Conservation (phyloP, 2,888 invertebrate genomes). For the Rhamnusium bicolor region DNA sequence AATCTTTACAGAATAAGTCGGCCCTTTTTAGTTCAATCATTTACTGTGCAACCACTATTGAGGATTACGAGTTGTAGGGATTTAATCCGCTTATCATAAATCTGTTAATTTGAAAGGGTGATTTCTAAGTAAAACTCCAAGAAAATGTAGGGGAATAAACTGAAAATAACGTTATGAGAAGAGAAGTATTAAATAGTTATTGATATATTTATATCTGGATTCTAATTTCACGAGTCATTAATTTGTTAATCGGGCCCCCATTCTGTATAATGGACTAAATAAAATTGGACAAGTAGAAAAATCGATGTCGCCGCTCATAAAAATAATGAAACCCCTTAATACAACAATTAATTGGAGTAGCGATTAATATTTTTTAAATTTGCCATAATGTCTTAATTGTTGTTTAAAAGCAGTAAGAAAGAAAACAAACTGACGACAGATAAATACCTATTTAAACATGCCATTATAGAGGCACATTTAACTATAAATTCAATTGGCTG, state of each 20-base stretch:
- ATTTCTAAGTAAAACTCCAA: conserved; percentile 20
- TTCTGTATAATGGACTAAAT: neutral
- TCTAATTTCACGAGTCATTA: neutral
- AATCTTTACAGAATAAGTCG: conserved; percentile 25
- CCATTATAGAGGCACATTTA: too few species aligned
- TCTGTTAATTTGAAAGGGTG: conserved; percentile 28
- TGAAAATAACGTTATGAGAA: neutral
- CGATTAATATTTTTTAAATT: too few species aligned
- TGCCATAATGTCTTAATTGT: too few species aligned
- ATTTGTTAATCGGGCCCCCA: neutral
- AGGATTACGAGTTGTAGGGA: conserved; percentile 7
- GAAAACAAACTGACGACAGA: too few species aligned
- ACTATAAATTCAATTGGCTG: too few species aligned
- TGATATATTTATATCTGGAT: neutral
- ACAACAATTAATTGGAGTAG: too few species aligned
- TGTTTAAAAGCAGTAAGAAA: too few species aligned
- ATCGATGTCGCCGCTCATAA: neutral
- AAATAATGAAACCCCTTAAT: too few species aligned
- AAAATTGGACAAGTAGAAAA: neutral
- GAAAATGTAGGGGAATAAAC: conserved; percentile 14
- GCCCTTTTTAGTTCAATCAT: conserved; percentile 20
- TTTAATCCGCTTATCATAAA: conserved; percentile 21
- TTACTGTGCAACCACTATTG: conserved; percentile 19
- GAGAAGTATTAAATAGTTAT: neutral
- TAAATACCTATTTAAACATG: too few species aligned